These are phyloP conservation scores for Rhogogaster chlorosoma DNA, from an alignment of 2,888 invertebrate genomes.

Conservation along the genomic window DNA sequence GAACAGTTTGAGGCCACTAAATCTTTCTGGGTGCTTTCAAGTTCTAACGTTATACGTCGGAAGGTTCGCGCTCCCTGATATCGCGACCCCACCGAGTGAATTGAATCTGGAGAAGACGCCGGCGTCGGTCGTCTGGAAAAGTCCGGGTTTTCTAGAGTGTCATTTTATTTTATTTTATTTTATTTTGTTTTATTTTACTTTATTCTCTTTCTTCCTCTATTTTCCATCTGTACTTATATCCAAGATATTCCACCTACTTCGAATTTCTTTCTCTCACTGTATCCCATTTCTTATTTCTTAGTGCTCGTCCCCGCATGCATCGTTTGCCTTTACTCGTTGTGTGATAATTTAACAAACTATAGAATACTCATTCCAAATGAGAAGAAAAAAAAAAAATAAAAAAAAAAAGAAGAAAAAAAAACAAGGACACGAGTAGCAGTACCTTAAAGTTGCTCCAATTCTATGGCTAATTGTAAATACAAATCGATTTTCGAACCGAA, in stretches of 20 bases:
- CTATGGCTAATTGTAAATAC: too few relatives aligned
- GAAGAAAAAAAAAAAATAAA: neutral
- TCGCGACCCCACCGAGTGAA: constrained; percentile 31
- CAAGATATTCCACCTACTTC: neutral
- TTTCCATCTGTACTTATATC: neutral
- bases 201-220: neutral
- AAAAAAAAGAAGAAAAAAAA: neutral
- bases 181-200: neutral
- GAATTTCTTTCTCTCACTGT: neutral
- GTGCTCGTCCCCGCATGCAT: neutral
- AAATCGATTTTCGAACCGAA: neutral
- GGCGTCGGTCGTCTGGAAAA: constrained; percentile 45
- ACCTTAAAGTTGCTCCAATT: too few relatives aligned
- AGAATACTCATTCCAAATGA: neutral
- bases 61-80: constrained; percentile 20
- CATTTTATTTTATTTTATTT: constrained; percentile 34
- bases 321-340: neutral
- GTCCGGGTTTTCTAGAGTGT: constrained; percentile 34
- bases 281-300: neutral
- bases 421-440: too few relatives aligned
- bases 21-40: constrained; percentile 40
- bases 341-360: neutral
- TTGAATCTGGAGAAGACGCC: constrained; percentile 39
- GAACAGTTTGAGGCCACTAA: constrained; percentile 49
- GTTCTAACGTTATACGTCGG: neutral